Evolutionary conservation across 2,888 invertebrate genomes (phyloP), one percentile per base, ranked within the genome.

Genomic region (Arctia plantaginis): DNA sequence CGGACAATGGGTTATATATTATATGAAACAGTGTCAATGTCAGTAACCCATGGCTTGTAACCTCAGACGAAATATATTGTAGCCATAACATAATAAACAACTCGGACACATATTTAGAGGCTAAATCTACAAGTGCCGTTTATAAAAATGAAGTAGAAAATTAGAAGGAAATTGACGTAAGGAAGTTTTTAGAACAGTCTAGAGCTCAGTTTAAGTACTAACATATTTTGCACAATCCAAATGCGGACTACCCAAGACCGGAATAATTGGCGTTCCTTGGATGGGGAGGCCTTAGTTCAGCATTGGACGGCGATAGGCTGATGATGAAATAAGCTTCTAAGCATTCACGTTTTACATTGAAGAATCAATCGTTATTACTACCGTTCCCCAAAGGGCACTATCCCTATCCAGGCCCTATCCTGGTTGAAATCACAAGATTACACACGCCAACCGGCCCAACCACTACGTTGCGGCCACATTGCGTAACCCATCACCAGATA

Each of bases 11-110:
- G 72, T 76, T 66, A 80, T 84, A 72, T 74, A 79, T 82, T 69
- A 77, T 67, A 72, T 62, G 72, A 72, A 89, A 88, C 75, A 85
- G 86, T 87, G 90, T 89, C 89, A 89, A 89, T 89, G 90, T 85
- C 86, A 84, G 69, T 87, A 87, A 89, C 88, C 86, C 77, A 73
- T 72, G 73, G 74, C 71, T 78, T 73, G 72, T 80, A 76, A 77
- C 73, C 76, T 76, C 30, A 73, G 69, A 71, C 44, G 69, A 65
- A 71, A 64, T 59, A 66, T 33, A 62, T 73, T 79, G 77, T 80
- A 78, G 67, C 70, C 69, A 75, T 78, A 79, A 74, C 69, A 65
- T 55, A 73, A 77, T 76, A 70, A 71, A 55, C 74, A 27, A 55
- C 3, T 27, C 30, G 30, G 3, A 73, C 72, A 77, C 76, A 74